phyloP scores from a whole-genome alignment of 2,797 vertebrate species.

The Phoeniculus purpureus region DNA sequence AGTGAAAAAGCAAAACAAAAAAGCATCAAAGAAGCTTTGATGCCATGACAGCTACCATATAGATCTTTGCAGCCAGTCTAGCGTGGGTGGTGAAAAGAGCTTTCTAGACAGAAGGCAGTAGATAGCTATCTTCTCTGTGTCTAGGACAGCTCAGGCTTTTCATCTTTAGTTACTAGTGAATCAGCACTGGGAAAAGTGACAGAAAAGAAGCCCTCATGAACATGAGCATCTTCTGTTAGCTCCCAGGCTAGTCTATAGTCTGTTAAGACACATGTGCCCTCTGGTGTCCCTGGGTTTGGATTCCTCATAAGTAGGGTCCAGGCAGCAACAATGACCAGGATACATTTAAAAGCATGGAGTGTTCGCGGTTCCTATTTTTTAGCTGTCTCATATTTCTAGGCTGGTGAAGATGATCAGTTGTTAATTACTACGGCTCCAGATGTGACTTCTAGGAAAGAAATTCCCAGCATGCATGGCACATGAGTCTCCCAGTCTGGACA shows the following conservation, averaged over 20 bases:
- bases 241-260: neutral
- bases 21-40: slow-evolving; percentile 25
- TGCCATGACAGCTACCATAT: slow-evolving; percentile 14
- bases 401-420: neutral
- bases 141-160: slow-evolving; percentile 30
- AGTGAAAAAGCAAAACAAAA: slow-evolving; percentile 24
- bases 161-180: slow-evolving; percentile 2
- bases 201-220: neutral
- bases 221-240: neutral
- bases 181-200: neutral
- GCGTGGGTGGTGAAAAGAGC: neutral
- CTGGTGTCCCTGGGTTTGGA: neutral
- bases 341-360: neutral
- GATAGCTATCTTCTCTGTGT: neutral
- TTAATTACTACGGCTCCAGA: neutral
- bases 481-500: neutral
- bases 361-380: neutral
- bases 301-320: neutral
- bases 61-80: slow-evolving; percentile 14
- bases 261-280: neutral
- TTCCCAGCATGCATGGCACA: rapidly evolving
- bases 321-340: neutral
- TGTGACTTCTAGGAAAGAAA: neutral
- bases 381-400: neutral
- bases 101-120: slow-evolving; percentile 7